Evolutionary conservation across 1,140 invertebrate genomes (phyloP).

Genomic region (Oreohelix idahoensis): DNA sequence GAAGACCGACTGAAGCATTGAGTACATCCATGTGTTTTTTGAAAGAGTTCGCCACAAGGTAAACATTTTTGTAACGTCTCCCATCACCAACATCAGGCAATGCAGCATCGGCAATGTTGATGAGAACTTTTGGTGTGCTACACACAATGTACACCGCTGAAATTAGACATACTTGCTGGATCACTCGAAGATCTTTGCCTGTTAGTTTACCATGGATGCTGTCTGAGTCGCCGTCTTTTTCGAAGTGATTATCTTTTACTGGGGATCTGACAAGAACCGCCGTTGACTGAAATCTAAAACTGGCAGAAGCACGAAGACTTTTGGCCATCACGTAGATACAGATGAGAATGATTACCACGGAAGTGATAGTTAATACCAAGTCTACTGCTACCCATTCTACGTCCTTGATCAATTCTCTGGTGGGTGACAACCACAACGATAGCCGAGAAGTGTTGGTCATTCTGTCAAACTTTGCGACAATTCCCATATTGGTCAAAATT

Average conservation of each 20-base stretch:
- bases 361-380: background rate
- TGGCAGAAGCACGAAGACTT: background rate
- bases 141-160: background rate
- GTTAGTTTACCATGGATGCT: background rate
- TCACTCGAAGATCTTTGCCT: constrained; percentile 11
- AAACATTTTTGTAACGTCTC: background rate
- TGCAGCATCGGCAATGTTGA: background rate
- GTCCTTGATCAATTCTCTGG: background rate
- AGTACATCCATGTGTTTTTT: background rate
- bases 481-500: background rate
- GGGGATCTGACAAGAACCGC: background rate
- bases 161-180: constrained; percentile 8
- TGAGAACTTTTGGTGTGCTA: background rate
- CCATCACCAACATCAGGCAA: background rate
- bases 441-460: background rate
- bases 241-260: background rate
- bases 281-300: background rate
- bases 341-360: background rate
- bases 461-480: background rate
- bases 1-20: background rate
- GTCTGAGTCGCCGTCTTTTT: background rate
- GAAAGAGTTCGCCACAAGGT: background rate
- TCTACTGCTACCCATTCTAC: background rate
- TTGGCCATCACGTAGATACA: background rate
- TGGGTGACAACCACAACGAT: background rate